These are phyloP conservation scores for Arion vulgaris DNA, from an alignment of 1,140 invertebrate species.

Conservation along the genomic window DNA sequence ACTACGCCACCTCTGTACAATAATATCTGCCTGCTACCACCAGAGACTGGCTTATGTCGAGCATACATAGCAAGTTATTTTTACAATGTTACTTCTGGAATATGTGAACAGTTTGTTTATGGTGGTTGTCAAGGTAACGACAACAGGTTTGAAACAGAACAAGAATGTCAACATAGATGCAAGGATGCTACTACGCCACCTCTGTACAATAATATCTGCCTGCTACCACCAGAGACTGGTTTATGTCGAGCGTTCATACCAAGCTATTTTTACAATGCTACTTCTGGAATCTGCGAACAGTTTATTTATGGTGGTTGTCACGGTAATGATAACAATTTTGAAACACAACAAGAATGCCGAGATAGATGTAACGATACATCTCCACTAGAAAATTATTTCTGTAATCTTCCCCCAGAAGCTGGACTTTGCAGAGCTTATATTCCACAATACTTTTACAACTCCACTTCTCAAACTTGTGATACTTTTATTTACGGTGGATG, in stretches of 20 bases:
- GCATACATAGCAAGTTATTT: background rate
- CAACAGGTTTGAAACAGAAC: background rate
- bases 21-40: background rate
- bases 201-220: background rate
- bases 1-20: background rate
- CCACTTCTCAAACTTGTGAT: background rate
- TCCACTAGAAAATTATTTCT: background rate
- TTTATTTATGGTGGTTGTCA: background rate
- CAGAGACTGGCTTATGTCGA: background rate
- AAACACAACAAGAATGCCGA: background rate
- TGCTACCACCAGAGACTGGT: background rate
- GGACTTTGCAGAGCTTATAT: background rate
- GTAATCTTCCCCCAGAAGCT: background rate
- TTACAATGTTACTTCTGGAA: background rate
- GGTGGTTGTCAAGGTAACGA: constrained; percentile 9
- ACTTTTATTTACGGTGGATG: background rate
- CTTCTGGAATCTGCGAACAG: background rate
- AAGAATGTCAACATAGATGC: background rate
- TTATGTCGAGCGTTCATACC: background rate
- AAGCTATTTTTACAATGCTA: background rate
- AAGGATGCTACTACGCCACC: too few relatives aligned
- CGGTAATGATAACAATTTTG: background rate
- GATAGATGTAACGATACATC: background rate
- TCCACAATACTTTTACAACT: background rate
- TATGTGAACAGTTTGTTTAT: constrained; percentile 26